A percentile compares a stretch with the other conserved stretches of the same genome.
Evolutionary conservation across 30 jellyfish, hydroid and myxozoan genomes (phyloP).

Genomic region (Aurelia aurita complex sp. Pacific): DNA sequence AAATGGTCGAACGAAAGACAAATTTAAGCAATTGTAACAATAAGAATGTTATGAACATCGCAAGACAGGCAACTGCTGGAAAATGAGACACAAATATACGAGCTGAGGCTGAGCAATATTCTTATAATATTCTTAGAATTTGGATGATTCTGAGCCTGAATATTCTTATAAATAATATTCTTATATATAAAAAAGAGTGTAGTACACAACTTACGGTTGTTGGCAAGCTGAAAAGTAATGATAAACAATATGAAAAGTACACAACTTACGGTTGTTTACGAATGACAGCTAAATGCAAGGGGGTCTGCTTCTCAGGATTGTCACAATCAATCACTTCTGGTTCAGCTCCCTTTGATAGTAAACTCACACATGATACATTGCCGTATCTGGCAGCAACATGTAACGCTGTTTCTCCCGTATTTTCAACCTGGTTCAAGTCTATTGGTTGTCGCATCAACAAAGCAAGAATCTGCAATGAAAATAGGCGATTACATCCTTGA

Average conservation of each 20-base stretch:
- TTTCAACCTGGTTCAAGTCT: conserved; percentile 18
- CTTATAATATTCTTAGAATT: too few relatives aligned
- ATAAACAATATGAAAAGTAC: neutral
- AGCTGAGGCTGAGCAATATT: too few relatives aligned
- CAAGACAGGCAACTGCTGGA: too few relatives aligned
- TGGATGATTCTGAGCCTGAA: too few relatives aligned
- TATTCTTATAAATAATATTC: too few relatives aligned
- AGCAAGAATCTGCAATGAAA: conserved; percentile 19
- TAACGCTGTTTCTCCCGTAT: conserved; percentile 35
- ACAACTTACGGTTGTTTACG: conserved; percentile 29
- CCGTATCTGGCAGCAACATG: conserved; percentile 58
- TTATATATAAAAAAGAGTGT: too few relatives aligned
- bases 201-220: too few relatives aligned
- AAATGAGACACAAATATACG: too few relatives aligned
- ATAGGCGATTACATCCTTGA: neutral
- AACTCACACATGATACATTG: conserved; percentile 4
- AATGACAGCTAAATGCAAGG: conserved; percentile 31
- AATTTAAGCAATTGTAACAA: too few relatives aligned
- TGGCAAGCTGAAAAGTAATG: too few relatives aligned
- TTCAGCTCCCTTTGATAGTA: conserved; percentile 13
- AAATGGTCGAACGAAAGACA: too few relatives aligned
- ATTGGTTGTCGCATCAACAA: conserved; percentile 22
- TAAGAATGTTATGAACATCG: too few relatives aligned
- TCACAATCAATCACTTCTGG: neutral
- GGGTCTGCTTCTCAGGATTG: conserved; percentile 30